Base-by-base conservation (phyloP, 2,888 invertebrate genomes). In the Xestia sexstrigata region DNA sequence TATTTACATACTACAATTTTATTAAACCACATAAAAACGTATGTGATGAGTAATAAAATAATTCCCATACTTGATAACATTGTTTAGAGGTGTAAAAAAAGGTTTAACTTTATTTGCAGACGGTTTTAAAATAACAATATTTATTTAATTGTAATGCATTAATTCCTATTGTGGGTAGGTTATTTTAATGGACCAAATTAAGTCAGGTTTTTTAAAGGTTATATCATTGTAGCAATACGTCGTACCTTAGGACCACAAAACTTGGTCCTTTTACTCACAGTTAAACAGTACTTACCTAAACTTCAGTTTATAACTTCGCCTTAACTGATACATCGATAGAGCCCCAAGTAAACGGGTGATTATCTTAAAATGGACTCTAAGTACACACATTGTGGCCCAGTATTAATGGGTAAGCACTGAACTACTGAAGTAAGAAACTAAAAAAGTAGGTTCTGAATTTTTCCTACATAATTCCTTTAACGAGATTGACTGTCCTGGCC, bases 301-400 rank as follows among this genome's bases (percentile, higher is more conserved):
- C 39, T 67, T 67, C 26, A 69, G 45, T 60, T 68, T 47, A 26
- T 80, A 68, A 76, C 75, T 30, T 63, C 49, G 77, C 88, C 83
- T 85, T 78, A 80, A 84, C 62, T 35, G 69, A 72, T 79, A 74
- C 68, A 47, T 60, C 68, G 49, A 72, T 81, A 82, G 71, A 89
- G 82, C 86, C 88, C 86, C 89, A 91, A 90, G 91, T 91, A 91
- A 91, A 88, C 85, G 89, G 85, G 78, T 84, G 88, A 90, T 93
- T 93, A 92, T 89, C 76, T 81, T 82, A 78, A 90, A 93, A 87
- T 90, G 89, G 90, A 85, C 89, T 89, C 81, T 78, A 90, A 83
- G 87, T 90, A 90, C 42, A 2, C 4, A 89, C 86, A 79, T 74
- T 76, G 67, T 74, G 82, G 82, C 66, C 83, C 35, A 67, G 45